Evolutionary conservation across 1,140 invertebrate genomes (phyloP), one percentile per base, ranked within the genome.

Genomic region (Vanessa atalanta): DNA sequence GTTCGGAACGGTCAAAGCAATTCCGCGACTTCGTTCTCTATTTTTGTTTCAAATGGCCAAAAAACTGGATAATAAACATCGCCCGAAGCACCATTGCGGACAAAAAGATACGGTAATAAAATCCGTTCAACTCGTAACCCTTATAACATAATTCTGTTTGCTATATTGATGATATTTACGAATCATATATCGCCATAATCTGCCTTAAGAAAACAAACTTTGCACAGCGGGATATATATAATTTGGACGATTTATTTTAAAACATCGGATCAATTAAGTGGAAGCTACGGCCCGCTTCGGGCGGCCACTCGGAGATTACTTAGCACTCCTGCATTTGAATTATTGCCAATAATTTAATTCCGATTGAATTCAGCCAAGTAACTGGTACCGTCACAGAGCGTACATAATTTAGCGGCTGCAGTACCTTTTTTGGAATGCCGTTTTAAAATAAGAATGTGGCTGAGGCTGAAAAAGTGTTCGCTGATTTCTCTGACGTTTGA

Each of bases 301-400:
- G 43, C 71, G 64, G 73, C 55, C 57, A 71, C 63, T 69, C 65
- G 47, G 23, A 48, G 48, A 70, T 75, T 67, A 75, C 68, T 75
- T 75, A 75, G 69, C 68, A 53, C 68, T 65, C 72, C 72, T 75
- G 73, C 73, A 65, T 65, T 71, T 75, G 68, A 75, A 71, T 75
- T 75, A 75, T 71, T 71, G 73, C 67, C 73, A 71, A 71, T 75
- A 75, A 75, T 75, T 75, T 68, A 70, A 75, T 70, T 75, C 73
- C 73, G 47, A 71, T 71, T 70, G 51, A 71, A 71, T 75, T 69
- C 66, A 47, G 60, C 26, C 53, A 14, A 66, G 65, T 66, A 48
- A 66, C 47, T 26, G 64, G 13, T 47, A 15, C 47, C 13, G 47
- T 66, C 47, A 26, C 47, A 47, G 65, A 66, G 65, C 65, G 16